These are phyloP conservation scores for Ecdyonurus torrentis DNA, from an alignment of 2,888 invertebrate species.

Conservation along the genomic window DNA sequence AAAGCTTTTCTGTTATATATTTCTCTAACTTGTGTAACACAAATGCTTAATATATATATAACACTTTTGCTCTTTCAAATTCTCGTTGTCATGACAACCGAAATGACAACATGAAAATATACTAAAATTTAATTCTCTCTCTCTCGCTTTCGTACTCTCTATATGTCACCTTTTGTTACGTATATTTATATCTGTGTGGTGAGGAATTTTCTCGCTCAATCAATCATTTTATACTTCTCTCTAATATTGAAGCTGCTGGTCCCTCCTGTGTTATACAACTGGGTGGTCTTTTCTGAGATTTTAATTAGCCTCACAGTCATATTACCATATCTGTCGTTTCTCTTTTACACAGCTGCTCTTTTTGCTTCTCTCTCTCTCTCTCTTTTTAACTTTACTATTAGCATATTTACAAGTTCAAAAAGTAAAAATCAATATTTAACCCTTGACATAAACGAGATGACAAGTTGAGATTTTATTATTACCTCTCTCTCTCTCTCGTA, in stretches of 20 bases:
- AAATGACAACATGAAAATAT: not conserved
- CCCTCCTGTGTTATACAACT: not conserved
- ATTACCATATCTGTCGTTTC: slow-evolving; percentile 2
- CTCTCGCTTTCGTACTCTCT: too few relatives aligned
- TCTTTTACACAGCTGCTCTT: not conserved
- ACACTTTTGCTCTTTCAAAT: not conserved
- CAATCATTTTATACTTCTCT: not conserved
- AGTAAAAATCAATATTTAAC: not conserved
- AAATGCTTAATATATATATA: too few relatives aligned
- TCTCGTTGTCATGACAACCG: not conserved
- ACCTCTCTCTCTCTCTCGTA: too few relatives aligned
- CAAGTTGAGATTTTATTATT: too few relatives aligned
- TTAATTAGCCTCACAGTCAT: not conserved
- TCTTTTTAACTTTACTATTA: not conserved
- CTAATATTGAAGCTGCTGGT: not conserved
- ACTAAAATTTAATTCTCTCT: too few relatives aligned
- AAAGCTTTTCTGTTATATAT: too few relatives aligned
- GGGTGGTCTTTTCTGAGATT: not conserved
- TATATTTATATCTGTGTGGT: too few relatives aligned
- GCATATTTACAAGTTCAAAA: not conserved
- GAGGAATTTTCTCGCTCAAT: not conserved
- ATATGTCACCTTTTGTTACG: too few relatives aligned
- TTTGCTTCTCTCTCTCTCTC: not conserved
- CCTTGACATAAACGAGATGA: not conserved
- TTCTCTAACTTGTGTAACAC: too few relatives aligned